Conservation (phyloP, 2,113 vertebrate genomes). For the Callocephalon fimbriatum region DNA sequence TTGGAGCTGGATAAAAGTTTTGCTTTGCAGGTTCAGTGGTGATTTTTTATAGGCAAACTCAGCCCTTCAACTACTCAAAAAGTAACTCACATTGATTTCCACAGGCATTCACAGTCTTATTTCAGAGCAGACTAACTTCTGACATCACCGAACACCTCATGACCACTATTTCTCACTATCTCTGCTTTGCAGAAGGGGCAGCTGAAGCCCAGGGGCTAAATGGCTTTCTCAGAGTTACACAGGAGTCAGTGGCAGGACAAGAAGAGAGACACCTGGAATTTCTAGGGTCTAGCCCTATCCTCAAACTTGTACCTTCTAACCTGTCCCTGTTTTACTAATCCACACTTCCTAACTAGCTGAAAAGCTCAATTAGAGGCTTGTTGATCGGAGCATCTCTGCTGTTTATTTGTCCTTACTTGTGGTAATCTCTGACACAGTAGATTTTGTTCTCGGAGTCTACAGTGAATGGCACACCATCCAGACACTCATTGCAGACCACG, state of each 20-base stretch:
- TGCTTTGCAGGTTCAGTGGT: background rate
- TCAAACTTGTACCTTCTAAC: background rate
- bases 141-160: background rate
- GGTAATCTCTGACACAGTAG: conserved; percentile 97
- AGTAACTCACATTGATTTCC: background rate
- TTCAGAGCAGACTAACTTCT: background rate
- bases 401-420: conserved; percentile 82
- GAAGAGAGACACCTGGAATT: background rate
- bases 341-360: background rate
- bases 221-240: background rate
- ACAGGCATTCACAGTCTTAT: background rate
- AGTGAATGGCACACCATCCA: conserved; percentile 96
- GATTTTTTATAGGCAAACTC: background rate
- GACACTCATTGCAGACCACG: conserved; percentile 92
- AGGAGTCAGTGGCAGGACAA: background rate
- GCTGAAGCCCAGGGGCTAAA: background rate
- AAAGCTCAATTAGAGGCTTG: background rate
- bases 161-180: background rate
- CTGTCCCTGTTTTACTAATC: background rate
- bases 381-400: background rate
- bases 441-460: conserved; percentile 96
- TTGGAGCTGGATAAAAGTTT: background rate
- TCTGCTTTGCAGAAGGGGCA: background rate
- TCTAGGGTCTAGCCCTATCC: background rate
- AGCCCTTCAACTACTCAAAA: background rate